Evolutionary conservation across 1,140 invertebrate species (phyloP).

Genomic region (Drosophila punjabiensis): DNA sequence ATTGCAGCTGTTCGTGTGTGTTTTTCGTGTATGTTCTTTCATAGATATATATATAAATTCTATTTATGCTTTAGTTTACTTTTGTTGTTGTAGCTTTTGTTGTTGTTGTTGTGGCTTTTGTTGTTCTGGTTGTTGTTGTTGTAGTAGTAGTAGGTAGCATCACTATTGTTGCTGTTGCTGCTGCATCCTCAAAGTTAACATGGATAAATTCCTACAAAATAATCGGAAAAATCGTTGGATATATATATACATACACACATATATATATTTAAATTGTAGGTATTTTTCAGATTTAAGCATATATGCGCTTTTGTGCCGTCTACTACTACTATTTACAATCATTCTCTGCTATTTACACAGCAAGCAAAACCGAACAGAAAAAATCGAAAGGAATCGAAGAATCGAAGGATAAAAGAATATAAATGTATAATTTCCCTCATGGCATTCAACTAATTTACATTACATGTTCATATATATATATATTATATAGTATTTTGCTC

Average conservation of each 20-base stretch:
- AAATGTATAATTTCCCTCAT: slow-evolving; percentile 24
- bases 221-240: slow-evolving; percentile 56
- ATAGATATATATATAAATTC: slow-evolving; percentile 68
- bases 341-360: slow-evolving; percentile 58
- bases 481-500: slow-evolving; percentile 2
- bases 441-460: slow-evolving; percentile 63
- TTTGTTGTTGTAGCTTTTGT: slow-evolving; percentile 58
- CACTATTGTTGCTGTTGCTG: slow-evolving; percentile 36
- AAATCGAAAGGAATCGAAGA: slow-evolving; percentile 32
- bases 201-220: slow-evolving; percentile 85
- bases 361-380: slow-evolving; percentile 47
- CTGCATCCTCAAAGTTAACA: slow-evolving; percentile 85
- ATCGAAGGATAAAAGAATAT: slow-evolving; percentile 12
- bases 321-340: slow-evolving; percentile 60
- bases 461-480: slow-evolving; percentile 20
- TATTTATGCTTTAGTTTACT: slow-evolving; percentile 63
- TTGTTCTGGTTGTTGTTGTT: slow-evolving; percentile 40
- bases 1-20: slow-evolving; percentile 48
- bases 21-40: slow-evolving; percentile 5
- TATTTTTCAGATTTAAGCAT: slow-evolving; percentile 8
- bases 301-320: slow-evolving; percentile 30
- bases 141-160: slow-evolving; percentile 57
- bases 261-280: slow-evolving; percentile 15
- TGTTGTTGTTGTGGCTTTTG: slow-evolving; percentile 37
- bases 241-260: slow-evolving; percentile 6